A percentile compares a stretch with the other conserved stretches of the same genome.
These are phyloP conservation scores for Sorex araneus DNA, from an alignment of 2,113 vertebrate species.

Conservation along the genomic window DNA sequence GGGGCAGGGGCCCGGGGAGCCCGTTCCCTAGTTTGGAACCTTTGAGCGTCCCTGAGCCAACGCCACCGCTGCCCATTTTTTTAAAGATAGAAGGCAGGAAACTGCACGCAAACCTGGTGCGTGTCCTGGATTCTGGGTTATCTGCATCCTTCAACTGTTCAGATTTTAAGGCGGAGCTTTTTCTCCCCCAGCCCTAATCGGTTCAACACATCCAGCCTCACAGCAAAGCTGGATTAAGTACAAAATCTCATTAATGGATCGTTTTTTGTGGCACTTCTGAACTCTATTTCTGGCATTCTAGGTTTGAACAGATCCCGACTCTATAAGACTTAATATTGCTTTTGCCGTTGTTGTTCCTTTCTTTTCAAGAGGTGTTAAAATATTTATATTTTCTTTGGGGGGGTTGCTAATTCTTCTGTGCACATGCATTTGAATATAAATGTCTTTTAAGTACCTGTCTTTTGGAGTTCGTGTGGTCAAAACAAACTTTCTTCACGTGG, in stretches of 20 bases:
- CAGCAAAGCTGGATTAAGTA: not conserved
- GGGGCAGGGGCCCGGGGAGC: not conserved
- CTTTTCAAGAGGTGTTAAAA: constrained; percentile 29
- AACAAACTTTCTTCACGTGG: not conserved
- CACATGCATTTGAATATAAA: constrained; percentile 8
- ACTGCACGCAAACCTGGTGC: not conserved
- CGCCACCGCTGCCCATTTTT: not conserved
- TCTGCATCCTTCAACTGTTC: not conserved
- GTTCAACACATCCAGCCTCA: not conserved
- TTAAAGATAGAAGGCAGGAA: constrained; percentile 40
- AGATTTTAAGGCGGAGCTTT: not conserved
- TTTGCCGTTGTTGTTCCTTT: not conserved
- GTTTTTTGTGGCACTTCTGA: not conserved
- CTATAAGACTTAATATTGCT: not conserved
- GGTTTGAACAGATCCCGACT: not conserved
- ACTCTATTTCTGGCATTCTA: not conserved
- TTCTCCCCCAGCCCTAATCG: not conserved
- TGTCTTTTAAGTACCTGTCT: constrained; percentile 16
- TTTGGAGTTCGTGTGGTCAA: not conserved
- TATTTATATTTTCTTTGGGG: not conserved
- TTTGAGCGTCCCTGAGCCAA: not conserved
- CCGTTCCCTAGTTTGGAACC: not conserved
- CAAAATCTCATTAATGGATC: not conserved
- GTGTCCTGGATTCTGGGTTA: not conserved
- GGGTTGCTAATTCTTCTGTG: constrained; percentile 32